A percentile compares a stretch with the other conserved stretches of the same genome.
These are phyloP conservation scores for Phyllostomus discolor DNA, from an alignment of 2,113 vertebrate species.

Conservation along the genomic window DNA sequence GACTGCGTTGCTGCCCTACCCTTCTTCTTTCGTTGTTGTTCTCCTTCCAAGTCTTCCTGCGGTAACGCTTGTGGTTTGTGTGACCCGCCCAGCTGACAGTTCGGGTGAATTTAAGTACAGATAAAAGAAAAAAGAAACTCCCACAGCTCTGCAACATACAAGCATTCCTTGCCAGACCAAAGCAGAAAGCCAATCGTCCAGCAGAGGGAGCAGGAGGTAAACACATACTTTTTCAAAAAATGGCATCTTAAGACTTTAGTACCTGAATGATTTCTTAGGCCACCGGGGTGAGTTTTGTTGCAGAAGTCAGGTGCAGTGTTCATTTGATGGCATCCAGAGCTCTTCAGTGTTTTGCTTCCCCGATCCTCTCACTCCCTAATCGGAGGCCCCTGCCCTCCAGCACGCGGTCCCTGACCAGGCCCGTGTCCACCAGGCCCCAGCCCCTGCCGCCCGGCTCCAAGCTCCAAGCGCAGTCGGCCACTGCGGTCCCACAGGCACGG, in stretches of 20 bases:
- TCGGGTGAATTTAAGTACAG: too few species aligned
- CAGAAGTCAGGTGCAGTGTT: neutral
- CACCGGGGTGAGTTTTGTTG: neutral
- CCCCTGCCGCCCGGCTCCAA: fast-evolving
- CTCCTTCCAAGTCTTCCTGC: neutral
- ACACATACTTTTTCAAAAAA: too few species aligned
- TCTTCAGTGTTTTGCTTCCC: neutral
- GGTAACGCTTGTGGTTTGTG: neutral
- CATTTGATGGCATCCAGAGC: neutral
- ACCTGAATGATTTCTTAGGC: neutral
- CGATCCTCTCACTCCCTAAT: neutral
- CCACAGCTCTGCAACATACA: too few species aligned
- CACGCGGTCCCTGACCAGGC: neutral
- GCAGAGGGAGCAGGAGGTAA: too few species aligned
- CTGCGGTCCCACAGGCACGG: neutral
- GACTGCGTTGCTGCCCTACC: neutral
- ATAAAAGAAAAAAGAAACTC: too few species aligned
- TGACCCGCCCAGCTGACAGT: neutral
- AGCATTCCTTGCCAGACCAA: too few species aligned
- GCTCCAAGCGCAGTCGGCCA: neutral
- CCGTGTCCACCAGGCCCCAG: neutral
- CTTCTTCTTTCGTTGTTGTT: neutral
- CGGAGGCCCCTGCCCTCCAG: neutral
- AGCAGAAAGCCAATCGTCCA: too few species aligned
- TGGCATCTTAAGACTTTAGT: too few species aligned